Evolutionary conservation across 1,140 invertebrate genomes (phyloP).

Genomic region (Calycopis cecrops): DNA sequence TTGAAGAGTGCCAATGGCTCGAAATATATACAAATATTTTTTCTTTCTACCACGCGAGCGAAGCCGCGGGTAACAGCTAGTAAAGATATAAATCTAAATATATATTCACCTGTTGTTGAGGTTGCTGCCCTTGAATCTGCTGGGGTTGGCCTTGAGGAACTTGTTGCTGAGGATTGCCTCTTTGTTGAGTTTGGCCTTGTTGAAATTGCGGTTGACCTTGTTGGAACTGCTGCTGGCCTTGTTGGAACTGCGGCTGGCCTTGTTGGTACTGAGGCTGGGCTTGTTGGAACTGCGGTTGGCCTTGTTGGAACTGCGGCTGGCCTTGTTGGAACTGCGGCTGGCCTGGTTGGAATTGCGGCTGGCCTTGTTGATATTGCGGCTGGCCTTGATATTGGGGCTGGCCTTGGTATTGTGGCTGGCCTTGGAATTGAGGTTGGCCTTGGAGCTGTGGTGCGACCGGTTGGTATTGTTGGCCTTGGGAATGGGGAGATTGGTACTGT

Average conservation of each 20-base stretch:
- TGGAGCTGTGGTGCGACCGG: constrained; percentile 27
- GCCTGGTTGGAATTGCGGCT: not conserved
- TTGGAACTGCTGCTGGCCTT: not conserved
- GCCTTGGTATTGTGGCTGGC: constrained; percentile 21
- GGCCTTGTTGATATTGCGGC: constrained; percentile 1
- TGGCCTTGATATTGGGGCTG: constrained; percentile 22
- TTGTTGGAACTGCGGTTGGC: constrained; percentile 26
- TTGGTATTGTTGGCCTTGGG: constrained; percentile 24
- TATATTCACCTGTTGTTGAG: not conserved
- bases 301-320: constrained; percentile 25
- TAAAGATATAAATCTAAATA: not conserved
- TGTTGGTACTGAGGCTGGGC: constrained; percentile 21
- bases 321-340: constrained; percentile 19
- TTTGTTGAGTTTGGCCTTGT: constrained; percentile 21
- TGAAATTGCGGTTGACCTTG: constrained; percentile 8
- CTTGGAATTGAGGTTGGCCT: constrained; percentile 24
- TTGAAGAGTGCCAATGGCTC: too few species aligned
- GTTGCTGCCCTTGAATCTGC: constrained; percentile 21
- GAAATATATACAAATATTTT: too few species aligned
- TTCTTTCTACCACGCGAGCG: too few species aligned
- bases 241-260: constrained; percentile 13
- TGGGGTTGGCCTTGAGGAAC: constrained; percentile 23
- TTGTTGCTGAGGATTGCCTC: constrained; percentile 22
- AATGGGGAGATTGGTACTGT: constrained; percentile 32
- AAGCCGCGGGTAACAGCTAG: too few species aligned